Evolutionary conservation across 2,797 vertebrate species (phyloP).

Genomic region (Chloroceryle inda): DNA sequence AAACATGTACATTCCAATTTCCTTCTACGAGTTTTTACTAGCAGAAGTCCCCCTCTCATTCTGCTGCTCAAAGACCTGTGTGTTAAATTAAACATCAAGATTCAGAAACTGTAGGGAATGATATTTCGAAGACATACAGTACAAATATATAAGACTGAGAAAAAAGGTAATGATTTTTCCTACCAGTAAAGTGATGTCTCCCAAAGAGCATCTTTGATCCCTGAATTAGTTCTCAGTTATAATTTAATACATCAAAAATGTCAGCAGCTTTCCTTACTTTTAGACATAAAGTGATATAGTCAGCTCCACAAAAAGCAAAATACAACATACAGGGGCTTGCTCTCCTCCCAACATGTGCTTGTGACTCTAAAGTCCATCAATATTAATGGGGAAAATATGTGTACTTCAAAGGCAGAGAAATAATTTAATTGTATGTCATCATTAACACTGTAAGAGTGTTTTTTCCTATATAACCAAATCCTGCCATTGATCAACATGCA

Average conservation of each 20-base stretch:
- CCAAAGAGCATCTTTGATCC: slow-evolving; percentile 82
- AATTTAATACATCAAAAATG: slow-evolving; percentile 76
- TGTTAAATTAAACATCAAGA: slow-evolving; percentile 86
- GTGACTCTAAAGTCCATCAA: background rate
- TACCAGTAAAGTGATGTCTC: slow-evolving; percentile 64
- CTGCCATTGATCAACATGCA: background rate
- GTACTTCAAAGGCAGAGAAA: slow-evolving; percentile 34
- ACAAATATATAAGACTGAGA: slow-evolving; percentile 61
- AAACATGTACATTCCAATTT: slow-evolving; percentile 84
- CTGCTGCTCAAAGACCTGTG: slow-evolving; percentile 80
- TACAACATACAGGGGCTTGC: slow-evolving; percentile 32
- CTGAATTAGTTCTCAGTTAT: slow-evolving; percentile 81
- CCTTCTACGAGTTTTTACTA: slow-evolving; percentile 56
- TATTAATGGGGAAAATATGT: slow-evolving; percentile 40
- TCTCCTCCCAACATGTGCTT: background rate
- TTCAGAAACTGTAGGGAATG: slow-evolving; percentile 76
- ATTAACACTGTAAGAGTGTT: background rate
- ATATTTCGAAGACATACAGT: slow-evolving; percentile 76
- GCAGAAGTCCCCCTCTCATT: slow-evolving; percentile 66
- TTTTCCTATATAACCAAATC: slow-evolving; percentile 9
- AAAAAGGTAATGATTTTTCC: slow-evolving; percentile 72
- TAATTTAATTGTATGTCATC: slow-evolving; percentile 40
- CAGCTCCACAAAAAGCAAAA: slow-evolving; percentile 66
- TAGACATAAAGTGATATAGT: slow-evolving; percentile 58
- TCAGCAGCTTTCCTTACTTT: slow-evolving; percentile 60